phyloP scores from a whole-genome alignment of 2,797 vertebrate species.

The Pteropus rufus region DNA sequence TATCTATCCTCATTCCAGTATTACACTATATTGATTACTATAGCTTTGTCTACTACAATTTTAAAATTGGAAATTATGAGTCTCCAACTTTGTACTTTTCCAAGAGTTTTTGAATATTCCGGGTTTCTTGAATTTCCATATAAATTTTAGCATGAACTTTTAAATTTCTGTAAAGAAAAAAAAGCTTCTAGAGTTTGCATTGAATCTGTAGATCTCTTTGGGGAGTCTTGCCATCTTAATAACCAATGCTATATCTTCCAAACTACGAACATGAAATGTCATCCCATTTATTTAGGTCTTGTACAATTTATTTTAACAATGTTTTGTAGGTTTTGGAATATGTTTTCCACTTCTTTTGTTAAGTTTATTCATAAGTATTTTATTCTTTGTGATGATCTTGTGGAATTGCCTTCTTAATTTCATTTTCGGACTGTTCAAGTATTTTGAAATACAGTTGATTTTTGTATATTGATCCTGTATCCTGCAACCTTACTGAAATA shows the following conservation, averaged over 20 bases:
- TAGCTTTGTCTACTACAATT: background rate
- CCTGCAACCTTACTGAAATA: background rate
- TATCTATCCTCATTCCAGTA: background rate
- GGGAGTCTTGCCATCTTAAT: background rate
- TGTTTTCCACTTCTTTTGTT: background rate
- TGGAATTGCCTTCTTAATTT: background rate
- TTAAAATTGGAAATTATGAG: background rate
- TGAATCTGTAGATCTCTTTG: background rate
- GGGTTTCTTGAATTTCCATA: background rate
- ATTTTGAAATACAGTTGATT: background rate
- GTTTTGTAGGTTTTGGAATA: background rate
- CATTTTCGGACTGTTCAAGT: background rate
- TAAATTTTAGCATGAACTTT: background rate
- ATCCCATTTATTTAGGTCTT: background rate
- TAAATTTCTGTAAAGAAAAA: background rate
- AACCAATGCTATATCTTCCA: background rate
- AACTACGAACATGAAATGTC: background rate
- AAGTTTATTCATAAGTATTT: background rate
- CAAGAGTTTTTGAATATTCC: background rate
- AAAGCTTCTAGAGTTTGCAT: background rate
- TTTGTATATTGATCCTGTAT: background rate
- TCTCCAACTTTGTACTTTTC: background rate
- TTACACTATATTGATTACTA: background rate
- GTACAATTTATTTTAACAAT: background rate
- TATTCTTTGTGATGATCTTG: background rate